Evolutionary conservation across 2,113 vertebrate genomes (phyloP).

Genomic region (Eudyptes chrysolophus): DNA sequence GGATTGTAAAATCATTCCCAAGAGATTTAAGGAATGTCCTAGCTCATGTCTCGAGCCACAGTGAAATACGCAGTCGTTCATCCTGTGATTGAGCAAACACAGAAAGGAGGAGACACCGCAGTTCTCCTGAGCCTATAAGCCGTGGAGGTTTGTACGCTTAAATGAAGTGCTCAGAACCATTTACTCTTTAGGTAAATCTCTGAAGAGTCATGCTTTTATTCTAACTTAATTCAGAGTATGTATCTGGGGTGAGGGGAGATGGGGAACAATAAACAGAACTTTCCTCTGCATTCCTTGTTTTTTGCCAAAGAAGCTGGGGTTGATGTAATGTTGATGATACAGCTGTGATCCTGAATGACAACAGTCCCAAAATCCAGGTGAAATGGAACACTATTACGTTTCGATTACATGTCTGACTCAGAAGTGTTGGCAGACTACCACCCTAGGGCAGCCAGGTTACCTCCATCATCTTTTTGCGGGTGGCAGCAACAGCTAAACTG

Average conservation of each 20-base stretch:
- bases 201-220: neutral
- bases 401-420: neutral
- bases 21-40: constrained; percentile 5
- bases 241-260: neutral
- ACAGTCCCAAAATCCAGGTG: neutral
- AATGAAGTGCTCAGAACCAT: neutral
- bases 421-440: neutral
- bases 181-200: neutral
- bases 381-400: neutral
- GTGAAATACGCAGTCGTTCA: neutral
- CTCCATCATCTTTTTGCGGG: neutral
- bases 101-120: neutral
- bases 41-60: neutral
- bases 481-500: neutral
- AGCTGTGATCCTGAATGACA: neutral
- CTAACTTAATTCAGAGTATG: neutral
- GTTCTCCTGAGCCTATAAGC: neutral
- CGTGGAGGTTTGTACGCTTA: neutral
- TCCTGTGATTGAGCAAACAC: neutral
- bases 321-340: neutral
- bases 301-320: neutral
- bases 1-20: neutral
- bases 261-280: neutral
- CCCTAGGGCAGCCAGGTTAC: neutral
- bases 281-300: neutral